These are phyloP conservation scores for Icerya purchasi DNA, from an alignment of 2,888 invertebrate species.

Conservation along the genomic window DNA sequence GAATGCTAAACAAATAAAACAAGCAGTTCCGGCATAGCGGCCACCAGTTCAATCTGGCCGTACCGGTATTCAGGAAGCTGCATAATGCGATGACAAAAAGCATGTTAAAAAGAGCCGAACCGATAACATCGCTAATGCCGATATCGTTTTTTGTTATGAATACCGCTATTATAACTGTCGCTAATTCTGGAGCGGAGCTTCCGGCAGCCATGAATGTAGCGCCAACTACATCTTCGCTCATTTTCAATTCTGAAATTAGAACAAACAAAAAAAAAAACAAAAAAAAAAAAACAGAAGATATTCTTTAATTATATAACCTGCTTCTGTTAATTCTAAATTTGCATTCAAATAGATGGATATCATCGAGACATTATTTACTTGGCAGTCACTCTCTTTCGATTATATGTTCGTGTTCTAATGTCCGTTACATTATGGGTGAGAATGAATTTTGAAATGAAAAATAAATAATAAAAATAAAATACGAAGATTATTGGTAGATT, in stretches of 20 bases:
- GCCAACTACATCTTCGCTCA: slow-evolving; percentile 87
- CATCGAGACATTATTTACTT: no score
- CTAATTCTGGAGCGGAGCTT: slow-evolving; percentile 87
- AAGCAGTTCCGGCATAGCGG: slow-evolving; percentile 75
- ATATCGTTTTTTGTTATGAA: slow-evolving; percentile 83
- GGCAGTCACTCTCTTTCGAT: no score
- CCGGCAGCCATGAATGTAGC: slow-evolving; percentile 99
- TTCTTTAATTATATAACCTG: no score
- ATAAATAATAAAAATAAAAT: no score
- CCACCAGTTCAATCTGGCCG: slow-evolving; percentile 84
- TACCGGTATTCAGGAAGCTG: slow-evolving; percentile 63
- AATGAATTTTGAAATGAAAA: no score
- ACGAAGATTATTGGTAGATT: no score
- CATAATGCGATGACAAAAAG: slow-evolving; percentile 86
- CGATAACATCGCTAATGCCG: slow-evolving; percentile 69
- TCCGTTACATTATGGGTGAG: no score
- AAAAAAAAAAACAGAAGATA: neutral
- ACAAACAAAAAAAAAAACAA: no score
- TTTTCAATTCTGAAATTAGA: slow-evolving; percentile 48
- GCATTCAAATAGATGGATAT: no score
- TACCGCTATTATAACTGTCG: slow-evolving; percentile 83
- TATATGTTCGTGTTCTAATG: no score
- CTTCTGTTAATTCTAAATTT: no score
- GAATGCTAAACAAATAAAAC: slow-evolving; percentile 72
- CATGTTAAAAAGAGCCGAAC: slow-evolving; percentile 84